Evolutionary conservation across 2,113 vertebrate genomes (phyloP).

Genomic region (Stigmatopora nigra): DNA sequence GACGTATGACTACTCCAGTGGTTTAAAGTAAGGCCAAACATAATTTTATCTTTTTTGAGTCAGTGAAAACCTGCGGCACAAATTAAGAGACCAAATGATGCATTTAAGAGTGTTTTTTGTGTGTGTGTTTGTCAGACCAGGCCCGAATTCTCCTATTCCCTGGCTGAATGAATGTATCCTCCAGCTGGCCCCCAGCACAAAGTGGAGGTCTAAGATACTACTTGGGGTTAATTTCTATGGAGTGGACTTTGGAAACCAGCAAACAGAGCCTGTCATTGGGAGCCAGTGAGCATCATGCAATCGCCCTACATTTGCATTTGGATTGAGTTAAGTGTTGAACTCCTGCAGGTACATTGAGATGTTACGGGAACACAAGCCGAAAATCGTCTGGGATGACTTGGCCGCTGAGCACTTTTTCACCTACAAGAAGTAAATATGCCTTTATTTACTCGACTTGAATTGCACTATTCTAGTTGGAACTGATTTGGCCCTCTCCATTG

Average conservation of each 20-base stretch:
- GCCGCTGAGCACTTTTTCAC: conserved; percentile 85
- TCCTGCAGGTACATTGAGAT: conserved; percentile 81
- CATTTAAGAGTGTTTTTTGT: not conserved
- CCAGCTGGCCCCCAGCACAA: conserved; percentile 77
- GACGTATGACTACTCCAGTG: conserved; percentile 89
- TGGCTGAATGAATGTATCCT: conserved; percentile 89
- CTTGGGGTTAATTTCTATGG: conserved; percentile 91
- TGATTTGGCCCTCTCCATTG: conserved; percentile 38
- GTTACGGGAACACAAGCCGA: conserved; percentile 84
- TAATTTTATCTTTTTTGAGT: not conserved
- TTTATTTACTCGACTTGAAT: not conserved
- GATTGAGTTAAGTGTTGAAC: not conserved
- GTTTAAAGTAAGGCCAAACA: conserved; percentile 72
- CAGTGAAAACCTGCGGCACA: not conserved
- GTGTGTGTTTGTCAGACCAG: conserved; percentile 65
- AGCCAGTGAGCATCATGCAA: conserved; percentile 64
- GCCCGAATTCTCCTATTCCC: conserved; percentile 83
- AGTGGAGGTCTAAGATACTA: conserved; percentile 90
- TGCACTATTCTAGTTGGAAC: not conserved
- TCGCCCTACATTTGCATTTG: not conserved
- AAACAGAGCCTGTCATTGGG: conserved; percentile 79
- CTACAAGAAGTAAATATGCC: conserved; percentile 79
- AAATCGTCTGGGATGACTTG: conserved; percentile 83
- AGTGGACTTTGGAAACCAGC: conserved; percentile 79
- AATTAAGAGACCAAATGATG: not conserved